Evolutionary conservation across 2,113 vertebrate species (phyloP).

Genomic region (Orcinus orca): DNA sequence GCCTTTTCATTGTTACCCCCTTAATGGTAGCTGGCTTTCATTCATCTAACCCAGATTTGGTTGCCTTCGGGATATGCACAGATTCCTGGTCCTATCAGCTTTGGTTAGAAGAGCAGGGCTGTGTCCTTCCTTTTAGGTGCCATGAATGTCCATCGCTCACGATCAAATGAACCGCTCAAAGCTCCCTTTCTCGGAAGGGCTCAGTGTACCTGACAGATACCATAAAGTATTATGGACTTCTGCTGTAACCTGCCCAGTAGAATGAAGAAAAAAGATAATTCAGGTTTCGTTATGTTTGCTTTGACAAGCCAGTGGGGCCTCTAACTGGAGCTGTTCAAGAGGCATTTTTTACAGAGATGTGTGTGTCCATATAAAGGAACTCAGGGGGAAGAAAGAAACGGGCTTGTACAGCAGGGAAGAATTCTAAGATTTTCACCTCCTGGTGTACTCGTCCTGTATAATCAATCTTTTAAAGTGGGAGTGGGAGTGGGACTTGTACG

Average conservation of each 20-base stretch:
- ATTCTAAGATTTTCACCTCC: not conserved
- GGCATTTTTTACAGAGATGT: not conserved
- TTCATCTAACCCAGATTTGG: not conserved
- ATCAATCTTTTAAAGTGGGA: not conserved
- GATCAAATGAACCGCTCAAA: not conserved
- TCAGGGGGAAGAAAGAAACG: not conserved
- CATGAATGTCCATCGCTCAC: not conserved
- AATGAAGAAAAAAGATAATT: not conserved
- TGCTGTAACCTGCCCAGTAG: rapidly evolving
- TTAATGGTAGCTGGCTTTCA: not conserved
- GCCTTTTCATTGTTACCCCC: not conserved
- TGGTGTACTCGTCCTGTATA: too few relatives aligned
- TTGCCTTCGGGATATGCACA: not conserved
- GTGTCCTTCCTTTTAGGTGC: not conserved
- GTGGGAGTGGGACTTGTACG: not conserved
- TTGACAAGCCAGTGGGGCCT: not conserved
- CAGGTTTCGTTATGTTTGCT: rapidly evolving
- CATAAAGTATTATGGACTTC: not conserved
- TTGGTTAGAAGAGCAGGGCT: not conserved
- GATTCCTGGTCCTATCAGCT: too few relatives aligned
- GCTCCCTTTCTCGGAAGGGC: not conserved
- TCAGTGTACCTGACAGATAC: too few relatives aligned
- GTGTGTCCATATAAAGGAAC: not conserved
- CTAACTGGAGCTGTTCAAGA: not conserved
- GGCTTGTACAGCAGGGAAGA: not conserved